Evolutionary conservation across 1,140 invertebrate genomes (phyloP).

Genomic region (Nymphalis io): DNA sequence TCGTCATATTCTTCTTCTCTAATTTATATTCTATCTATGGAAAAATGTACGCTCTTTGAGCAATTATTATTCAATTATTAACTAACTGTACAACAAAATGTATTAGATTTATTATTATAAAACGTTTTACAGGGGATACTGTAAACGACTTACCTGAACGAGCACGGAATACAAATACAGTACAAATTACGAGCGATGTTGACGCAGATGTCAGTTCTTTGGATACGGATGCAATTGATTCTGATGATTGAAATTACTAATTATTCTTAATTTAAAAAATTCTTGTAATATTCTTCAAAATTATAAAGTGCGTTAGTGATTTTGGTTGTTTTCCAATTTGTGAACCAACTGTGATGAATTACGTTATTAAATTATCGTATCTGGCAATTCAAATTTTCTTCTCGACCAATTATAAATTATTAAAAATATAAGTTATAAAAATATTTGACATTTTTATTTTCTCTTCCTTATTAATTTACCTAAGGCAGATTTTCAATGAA

Average conservation of each 20-base stretch:
- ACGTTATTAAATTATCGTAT: conserved; percentile 12
- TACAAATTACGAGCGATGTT: conserved; percentile 47
- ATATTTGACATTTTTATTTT: no score
- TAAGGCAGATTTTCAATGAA: no score
- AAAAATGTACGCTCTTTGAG: no score
- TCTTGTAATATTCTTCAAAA: conserved; percentile 6
- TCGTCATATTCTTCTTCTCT: no score
- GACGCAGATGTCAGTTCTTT: conserved; percentile 67
- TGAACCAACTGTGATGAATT: no score
- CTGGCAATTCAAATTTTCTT: background rate
- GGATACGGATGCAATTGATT: conserved; percentile 59
- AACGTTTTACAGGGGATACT: background rate
- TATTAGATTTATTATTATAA: no score
- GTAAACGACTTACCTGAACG: background rate
- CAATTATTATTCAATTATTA: no score
- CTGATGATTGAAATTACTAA: conserved; percentile 45
- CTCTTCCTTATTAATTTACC: no score
- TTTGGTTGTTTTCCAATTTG: no score
- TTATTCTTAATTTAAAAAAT: background rate
- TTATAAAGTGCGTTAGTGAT: conserved; percentile 12
- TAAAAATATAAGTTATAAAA: background rate
- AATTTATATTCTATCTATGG: no score
- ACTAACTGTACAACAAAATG: no score
- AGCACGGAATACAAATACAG: conserved; percentile 17
- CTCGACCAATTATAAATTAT: background rate